These are phyloP conservation scores for Carcina quercana DNA, from an alignment of 2,888 invertebrate species.

Conservation along the genomic window DNA sequence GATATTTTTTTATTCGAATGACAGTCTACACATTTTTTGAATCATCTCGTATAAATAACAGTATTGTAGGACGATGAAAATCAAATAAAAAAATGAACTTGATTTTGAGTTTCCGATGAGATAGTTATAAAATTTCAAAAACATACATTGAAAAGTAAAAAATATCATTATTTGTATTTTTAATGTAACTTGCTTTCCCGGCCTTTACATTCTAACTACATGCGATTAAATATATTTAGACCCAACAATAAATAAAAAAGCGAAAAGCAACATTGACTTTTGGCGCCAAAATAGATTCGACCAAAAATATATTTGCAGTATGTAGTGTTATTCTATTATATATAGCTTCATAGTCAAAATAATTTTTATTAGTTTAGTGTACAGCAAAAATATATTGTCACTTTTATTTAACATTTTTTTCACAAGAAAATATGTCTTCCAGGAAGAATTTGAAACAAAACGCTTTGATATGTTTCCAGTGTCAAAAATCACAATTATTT, in stretches of 20 bases:
- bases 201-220: slow-evolving; percentile 7
- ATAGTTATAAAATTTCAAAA: too few species aligned
- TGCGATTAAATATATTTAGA: slow-evolving; percentile 16
- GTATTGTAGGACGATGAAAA: too few species aligned
- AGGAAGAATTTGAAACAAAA: slow-evolving; percentile 35
- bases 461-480: slow-evolving; percentile 56
- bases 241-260: neutral
- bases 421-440: slow-evolving; percentile 55
- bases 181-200: slow-evolving; percentile 21
- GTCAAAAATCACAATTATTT: slow-evolving; percentile 46
- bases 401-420: slow-evolving; percentile 24
- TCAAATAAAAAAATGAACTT: too few species aligned
- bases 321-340: neutral
- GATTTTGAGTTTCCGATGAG: too few species aligned
- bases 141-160: too few species aligned
- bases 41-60: too few species aligned
- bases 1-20: too few species aligned
- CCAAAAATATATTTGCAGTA: too few species aligned
- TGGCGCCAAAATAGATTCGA: neutral
- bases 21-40: too few species aligned
- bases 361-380: slow-evolving; percentile 23
- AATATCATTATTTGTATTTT: slow-evolving; percentile 6
- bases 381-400: slow-evolving; percentile 37
- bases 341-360: slow-evolving; percentile 24
- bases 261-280: slow-evolving; percentile 4